These are phyloP conservation scores for Halictus ligatus DNA, from an alignment of 2,888 invertebrate genomes.

Conservation along the genomic window DNA sequence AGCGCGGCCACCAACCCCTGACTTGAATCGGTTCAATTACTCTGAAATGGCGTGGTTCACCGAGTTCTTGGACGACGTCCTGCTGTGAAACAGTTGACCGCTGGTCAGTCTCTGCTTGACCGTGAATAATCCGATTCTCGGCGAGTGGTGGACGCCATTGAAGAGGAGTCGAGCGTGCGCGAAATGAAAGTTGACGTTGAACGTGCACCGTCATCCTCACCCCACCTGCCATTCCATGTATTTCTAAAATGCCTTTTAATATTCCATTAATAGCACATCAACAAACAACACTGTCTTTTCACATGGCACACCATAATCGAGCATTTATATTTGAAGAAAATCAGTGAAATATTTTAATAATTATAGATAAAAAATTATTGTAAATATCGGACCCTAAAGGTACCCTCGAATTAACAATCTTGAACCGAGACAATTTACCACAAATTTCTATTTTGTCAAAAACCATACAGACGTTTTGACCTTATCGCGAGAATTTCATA, in stretches of 20 bases:
- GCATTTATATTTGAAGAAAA: no score
- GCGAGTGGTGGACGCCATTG: constrained; percentile 33
- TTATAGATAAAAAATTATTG: no score
- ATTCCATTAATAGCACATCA: neutral
- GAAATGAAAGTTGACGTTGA: constrained; percentile 63
- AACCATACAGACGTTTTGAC: no score
- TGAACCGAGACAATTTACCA: no score
- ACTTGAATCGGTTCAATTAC: constrained; percentile 73
- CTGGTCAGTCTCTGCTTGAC: constrained; percentile 82
- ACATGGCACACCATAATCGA: no score
- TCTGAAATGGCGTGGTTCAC: constrained; percentile 72
- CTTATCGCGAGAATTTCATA: no score
- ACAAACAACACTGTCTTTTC: neutral
- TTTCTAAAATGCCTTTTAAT: neutral
- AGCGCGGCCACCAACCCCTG: constrained; percentile 55
- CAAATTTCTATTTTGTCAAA: no score
- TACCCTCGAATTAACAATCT: neutral
- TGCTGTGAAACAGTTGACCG: constrained; percentile 80
- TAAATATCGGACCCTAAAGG: neutral
- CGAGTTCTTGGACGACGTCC: constrained; percentile 72
- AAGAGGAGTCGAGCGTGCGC: constrained; percentile 57
- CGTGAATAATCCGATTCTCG: constrained; percentile 80
- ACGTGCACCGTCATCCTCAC: constrained; percentile 22
- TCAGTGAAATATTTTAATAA: no score
- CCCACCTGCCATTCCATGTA: constrained; percentile 33